Percentiles rank a stretch among this genome's conserved stretches.
phyloP scores from a whole-genome alignment of 2,888 invertebrate species.

The Pasiphila rectangulata region DNA sequence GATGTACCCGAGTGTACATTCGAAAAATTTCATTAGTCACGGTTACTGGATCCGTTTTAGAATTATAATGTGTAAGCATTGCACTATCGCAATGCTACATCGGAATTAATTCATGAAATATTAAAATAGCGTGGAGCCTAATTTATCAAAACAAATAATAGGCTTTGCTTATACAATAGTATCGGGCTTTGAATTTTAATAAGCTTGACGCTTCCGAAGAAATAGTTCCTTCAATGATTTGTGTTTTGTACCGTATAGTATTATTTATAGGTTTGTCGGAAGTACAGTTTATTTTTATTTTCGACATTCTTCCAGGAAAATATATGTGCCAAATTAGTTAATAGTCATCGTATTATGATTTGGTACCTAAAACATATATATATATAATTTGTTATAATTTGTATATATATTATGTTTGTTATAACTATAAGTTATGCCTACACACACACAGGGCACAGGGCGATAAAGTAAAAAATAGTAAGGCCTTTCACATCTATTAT shows the following conservation, averaged over 20 bases:
- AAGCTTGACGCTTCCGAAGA: slow-evolving; percentile 2
- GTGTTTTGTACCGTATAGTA: slow-evolving; percentile 9
- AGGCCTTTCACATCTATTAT: no score
- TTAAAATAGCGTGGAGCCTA: slow-evolving; percentile 15
- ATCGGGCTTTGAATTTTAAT: slow-evolving; percentile 7
- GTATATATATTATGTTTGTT: no score
- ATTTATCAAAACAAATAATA: slow-evolving; percentile 17
- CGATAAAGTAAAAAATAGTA: no score
- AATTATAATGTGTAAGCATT: slow-evolving; percentile 30
- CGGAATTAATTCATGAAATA: slow-evolving; percentile 24
- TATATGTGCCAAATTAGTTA: neutral
- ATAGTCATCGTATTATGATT: no score
- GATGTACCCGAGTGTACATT: slow-evolving; percentile 41
- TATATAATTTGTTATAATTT: no score
- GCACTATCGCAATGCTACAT: slow-evolving; percentile 25
- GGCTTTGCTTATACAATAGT: slow-evolving; percentile 6
- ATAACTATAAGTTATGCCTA: no score
- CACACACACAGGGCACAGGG: no score
- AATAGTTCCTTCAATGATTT: neutral
- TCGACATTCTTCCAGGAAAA: neutral
- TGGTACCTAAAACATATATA: no score
- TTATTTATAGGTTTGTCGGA: neutral
- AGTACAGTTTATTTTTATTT: neutral
- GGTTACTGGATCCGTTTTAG: slow-evolving; percentile 34
- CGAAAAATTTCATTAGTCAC: slow-evolving; percentile 40